Conservation (phyloP, 2,797 vertebrate genomes). For the Macropus fuliginosus region DNA sequence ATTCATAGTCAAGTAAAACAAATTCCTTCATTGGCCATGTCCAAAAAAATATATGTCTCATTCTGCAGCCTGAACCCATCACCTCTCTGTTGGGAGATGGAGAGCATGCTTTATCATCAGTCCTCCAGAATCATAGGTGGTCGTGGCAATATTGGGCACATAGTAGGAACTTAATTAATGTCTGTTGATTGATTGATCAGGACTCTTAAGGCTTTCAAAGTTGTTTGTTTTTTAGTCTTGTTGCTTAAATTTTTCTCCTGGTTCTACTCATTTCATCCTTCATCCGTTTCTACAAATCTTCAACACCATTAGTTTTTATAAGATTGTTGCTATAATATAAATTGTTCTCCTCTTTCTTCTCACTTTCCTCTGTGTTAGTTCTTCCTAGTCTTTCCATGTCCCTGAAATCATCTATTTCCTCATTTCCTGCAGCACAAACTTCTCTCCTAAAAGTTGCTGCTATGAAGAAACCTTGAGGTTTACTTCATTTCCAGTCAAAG, state of each 20-base stretch:
- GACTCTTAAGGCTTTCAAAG: background rate
- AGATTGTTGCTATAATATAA: background rate
- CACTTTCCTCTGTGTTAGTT: background rate
- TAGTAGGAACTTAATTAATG: background rate
- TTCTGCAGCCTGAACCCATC: background rate
- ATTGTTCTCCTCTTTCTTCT: background rate
- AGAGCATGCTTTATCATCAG: background rate
- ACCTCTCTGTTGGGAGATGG: background rate
- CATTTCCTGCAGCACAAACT: background rate
- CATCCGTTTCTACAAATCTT: background rate
- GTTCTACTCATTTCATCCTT: background rate
- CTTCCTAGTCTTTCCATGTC: background rate
- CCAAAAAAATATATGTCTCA: background rate
- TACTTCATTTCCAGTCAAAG: constrained; percentile 10
- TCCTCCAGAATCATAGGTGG: background rate
- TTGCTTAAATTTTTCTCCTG: background rate
- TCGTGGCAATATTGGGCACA: background rate
- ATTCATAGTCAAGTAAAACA: background rate
- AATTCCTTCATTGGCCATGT: background rate
- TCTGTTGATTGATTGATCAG: background rate
- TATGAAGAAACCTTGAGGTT: background rate
- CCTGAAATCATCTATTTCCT: background rate
- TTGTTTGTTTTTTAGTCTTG: background rate
- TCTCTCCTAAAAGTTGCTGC: background rate
- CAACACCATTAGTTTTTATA: background rate